phyloP scores from a whole-genome alignment of 2,113 vertebrate genomes.

The Calidris pugnax region DNA sequence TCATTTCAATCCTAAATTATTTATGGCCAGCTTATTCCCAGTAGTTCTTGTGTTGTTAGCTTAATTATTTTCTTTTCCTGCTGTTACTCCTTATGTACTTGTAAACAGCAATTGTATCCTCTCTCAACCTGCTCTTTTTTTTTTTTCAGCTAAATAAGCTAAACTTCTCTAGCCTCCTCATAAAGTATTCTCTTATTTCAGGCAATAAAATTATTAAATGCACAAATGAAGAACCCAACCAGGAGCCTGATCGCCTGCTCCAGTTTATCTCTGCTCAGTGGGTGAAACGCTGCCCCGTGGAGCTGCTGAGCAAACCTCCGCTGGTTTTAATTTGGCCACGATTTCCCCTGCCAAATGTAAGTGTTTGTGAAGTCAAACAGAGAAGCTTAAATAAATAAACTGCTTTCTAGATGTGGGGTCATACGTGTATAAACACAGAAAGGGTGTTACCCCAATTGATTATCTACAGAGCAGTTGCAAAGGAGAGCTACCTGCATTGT shows the following conservation, averaged over 20 bases:
- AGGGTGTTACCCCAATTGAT: not conserved
- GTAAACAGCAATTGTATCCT: not conserved
- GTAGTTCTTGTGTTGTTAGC: not conserved
- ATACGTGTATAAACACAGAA: not conserved
- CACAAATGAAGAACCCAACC: accelerated
- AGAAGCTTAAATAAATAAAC: not conserved
- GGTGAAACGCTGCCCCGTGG: accelerated
- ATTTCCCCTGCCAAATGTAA: not conserved
- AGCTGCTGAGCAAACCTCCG: not conserved
- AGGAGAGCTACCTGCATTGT: not conserved
- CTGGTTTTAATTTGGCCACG: accelerated
- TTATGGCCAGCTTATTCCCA: not conserved
- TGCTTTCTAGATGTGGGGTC: not conserved
- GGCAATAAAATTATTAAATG: not conserved
- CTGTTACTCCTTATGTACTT: not conserved
- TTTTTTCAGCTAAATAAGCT: not conserved
- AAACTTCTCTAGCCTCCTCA: not conserved
- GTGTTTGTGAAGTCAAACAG: not conserved
- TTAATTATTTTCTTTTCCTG: conserved; percentile 31
- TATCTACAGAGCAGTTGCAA: not conserved
- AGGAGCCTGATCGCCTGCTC: not conserved
- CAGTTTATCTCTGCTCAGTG: not conserved
- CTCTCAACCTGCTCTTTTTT: not conserved
- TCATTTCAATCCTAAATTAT: conserved; percentile 37
- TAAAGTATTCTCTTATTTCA: not conserved